These are phyloP conservation scores for Tupaia chinensis DNA, from an alignment of 2,113 vertebrate genomes.

Conservation along the genomic window DNA sequence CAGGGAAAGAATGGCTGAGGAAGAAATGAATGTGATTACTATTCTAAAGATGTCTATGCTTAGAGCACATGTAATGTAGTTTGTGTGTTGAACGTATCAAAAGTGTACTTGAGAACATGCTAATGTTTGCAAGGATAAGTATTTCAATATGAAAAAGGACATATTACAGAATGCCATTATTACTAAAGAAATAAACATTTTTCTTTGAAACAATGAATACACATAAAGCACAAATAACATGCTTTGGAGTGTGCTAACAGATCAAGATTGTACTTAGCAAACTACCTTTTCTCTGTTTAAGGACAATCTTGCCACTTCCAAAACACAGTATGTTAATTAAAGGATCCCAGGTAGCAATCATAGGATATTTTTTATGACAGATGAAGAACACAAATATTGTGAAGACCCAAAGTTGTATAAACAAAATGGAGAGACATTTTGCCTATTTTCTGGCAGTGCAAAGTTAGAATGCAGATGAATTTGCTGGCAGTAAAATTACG, in stretches of 20 bases:
- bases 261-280: slow-evolving; percentile 27
- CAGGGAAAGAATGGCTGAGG: not conserved
- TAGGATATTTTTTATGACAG: slow-evolving; percentile 19
- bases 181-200: slow-evolving; percentile 4
- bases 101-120: not conserved
- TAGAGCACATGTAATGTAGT: not conserved
- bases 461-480: slow-evolving; percentile 42
- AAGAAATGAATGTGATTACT: not conserved
- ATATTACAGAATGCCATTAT: not conserved
- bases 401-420: slow-evolving; percentile 25
- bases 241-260: not conserved
- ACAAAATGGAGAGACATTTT: slow-evolving; percentile 46
- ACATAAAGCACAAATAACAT: slow-evolving; percentile 10
- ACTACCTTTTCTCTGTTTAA: slow-evolving; percentile 48
- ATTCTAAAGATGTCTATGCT: not conserved
- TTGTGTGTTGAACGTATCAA: not conserved
- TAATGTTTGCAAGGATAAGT: not conserved
- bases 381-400: slow-evolving; percentile 37
- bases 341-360: slow-evolving; percentile 54
- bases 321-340: slow-evolving; percentile 48
- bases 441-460: not conserved
- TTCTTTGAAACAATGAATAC: slow-evolving; percentile 16
- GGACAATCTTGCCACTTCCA: not conserved
- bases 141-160: slow-evolving; percentile 14
- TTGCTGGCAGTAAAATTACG: slow-evolving; percentile 36